Base-by-base conservation (phyloP, 2,797 vertebrate genomes). In the Chiloscyllium punctatum region DNA sequence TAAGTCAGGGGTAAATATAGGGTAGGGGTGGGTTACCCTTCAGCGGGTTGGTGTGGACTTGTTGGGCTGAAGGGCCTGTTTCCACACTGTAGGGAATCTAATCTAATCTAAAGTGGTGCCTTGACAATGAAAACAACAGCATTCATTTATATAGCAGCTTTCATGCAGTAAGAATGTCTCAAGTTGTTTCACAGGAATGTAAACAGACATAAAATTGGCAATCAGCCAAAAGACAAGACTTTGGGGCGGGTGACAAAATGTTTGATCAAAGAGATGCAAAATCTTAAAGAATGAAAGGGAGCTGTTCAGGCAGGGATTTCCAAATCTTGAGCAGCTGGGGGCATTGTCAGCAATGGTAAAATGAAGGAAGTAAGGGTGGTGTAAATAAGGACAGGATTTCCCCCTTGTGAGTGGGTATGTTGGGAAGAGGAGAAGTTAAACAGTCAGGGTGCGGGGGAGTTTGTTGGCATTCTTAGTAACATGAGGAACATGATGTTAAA, bases 401-500 rank as follows among this genome's bases (percentile, higher is more conserved):
- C 82, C n/a, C 37, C 37, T 21, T 42, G 77, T 82, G 77, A n/a
- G n/a, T 4, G 15, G 72, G 30, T 13, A 74, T 8, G 30, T 77
- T 77, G 11, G 30, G 33, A 15, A 77, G 74, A 6, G 37, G 21
- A 48, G 37, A 84, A 37, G 79, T 21, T 23, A 48, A 84, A 25
- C 21, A 23, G 37, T 23, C 57, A 23, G 5, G 21, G 21, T 8
- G 37, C 1, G 5, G 1, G 57, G 37, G 7, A 23, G 21, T 48
- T 48, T 23, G 42, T 48, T 84, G 82, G 82, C 18, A 21, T 25
- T 48, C 82, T 48, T 42, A 23, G 23, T 84, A 21, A 21, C 25
- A 37, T 6, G 18, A 84, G 82, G 37, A 48, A 42, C 37, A 5
- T 42, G 37, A 21, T 82, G 96, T 96, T 95, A 94, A 96, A 95